A percentile compares a stretch with the other conserved stretches of the same genome.
These are phyloP conservation scores for Haliaeetus leucogaster DNA, from an alignment of 2,113 vertebrate species.

Conservation along the genomic window DNA sequence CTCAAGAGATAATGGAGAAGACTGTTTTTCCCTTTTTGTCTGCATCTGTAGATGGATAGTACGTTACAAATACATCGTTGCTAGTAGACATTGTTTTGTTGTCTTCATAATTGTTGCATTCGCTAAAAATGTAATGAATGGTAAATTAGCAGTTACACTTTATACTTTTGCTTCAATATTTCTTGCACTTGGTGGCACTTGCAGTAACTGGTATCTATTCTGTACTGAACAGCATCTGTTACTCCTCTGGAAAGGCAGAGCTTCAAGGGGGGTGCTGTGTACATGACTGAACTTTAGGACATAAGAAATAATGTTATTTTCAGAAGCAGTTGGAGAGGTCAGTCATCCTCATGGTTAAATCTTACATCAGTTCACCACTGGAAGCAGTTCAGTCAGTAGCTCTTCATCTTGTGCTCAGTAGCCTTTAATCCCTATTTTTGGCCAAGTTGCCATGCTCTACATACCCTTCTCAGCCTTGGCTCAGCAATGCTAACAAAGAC, in stretches of 20 bases:
- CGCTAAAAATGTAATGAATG: background rate
- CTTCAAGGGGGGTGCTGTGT: accelerated
- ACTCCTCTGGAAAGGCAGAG: background rate
- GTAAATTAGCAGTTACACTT: background rate
- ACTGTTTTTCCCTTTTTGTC: background rate
- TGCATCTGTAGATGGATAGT: background rate
- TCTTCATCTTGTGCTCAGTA: background rate
- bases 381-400: background rate
- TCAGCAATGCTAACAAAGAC: background rate
- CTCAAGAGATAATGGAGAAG: background rate
- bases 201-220: background rate
- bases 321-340: background rate
- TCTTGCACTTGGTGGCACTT: background rate
- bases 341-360: background rate
- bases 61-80: background rate
- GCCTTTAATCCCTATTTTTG: background rate
- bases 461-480: background rate
- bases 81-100: background rate
- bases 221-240: background rate
- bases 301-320: background rate
- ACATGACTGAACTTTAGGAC: background rate
- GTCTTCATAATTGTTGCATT: background rate
- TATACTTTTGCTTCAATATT: background rate
- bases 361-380: background rate
- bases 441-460: background rate